Evolutionary conservation across 2,888 invertebrate genomes (phyloP), one percentile per base, ranked within the genome.

Genomic region (Odiellus spinosus): DNA sequence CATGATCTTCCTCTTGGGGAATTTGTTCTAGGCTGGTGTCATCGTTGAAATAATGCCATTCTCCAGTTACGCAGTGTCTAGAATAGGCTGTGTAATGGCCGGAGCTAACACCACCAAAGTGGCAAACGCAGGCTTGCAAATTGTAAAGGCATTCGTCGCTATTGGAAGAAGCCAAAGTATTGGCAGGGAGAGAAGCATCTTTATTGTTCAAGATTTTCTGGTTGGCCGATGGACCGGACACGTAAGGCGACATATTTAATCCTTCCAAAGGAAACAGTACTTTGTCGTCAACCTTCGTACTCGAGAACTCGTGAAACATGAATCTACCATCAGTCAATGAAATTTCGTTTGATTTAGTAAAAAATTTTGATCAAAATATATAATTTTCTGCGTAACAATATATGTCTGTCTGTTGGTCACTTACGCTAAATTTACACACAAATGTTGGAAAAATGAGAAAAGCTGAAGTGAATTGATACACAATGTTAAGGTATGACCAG

Each of bases 1-100:
- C 70, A 59, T 68, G 74, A 52, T 76, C 76, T 45, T 71, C 71
- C 32, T 74, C 72, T 43, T 69, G 68, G 0, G 76, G 76, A 36
- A 64, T 66, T 57, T 72, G 71, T 45, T 66, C 65, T 15, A 68
- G 67, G 18, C 74, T 71, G 2, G 65, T 62, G 53, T 74, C 74
- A 58, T 76, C 76, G 57, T 76, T 76, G 60, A 73, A 76, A 56
- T 74, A 71, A 58, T 73, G 71, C 76, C 76, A 76, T 46, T 68
- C 64, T 6, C 67, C 65, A 2, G 71, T 69, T 15, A 68, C 61
- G 2, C 74, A 73, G 61, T 76, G 74, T 58, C 71, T 72, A 11
- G 74, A 67, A 56, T 73, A 76, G 2, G 75, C 71, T 26, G 76
- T 76, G 57, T 76, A 76, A 59, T 76, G 76, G 4, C 76, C 15